These are phyloP conservation scores for Vidua chalybeata DNA, from an alignment of 2,113 vertebrate genomes.

Conservation along the genomic window DNA sequence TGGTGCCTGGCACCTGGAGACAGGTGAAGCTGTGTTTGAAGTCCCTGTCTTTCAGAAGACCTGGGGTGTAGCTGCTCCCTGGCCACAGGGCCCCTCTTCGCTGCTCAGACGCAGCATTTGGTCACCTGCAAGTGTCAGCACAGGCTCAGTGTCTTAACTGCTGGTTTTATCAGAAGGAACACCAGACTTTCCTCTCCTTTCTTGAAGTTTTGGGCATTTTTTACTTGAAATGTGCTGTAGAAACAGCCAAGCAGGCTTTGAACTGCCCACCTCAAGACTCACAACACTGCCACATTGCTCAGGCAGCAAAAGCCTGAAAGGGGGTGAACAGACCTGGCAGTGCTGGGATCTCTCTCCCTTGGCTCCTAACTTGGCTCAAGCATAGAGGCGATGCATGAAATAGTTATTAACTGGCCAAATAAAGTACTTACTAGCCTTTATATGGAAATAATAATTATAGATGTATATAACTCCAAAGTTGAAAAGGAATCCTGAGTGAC, in stretches of 20 bases:
- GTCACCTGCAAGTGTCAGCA: fast-evolving
- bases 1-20: neutral
- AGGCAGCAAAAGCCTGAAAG: neutral
- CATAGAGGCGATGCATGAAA: neutral
- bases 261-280: neutral
- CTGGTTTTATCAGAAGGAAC: neutral
- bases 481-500: neutral
- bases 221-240: neutral
- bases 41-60: neutral
- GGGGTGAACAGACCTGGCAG: neutral
- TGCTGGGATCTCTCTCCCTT: neutral
- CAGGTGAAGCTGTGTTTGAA: neutral
- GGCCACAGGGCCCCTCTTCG: neutral
- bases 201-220: neutral
- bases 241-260: neutral
- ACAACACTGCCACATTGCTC: fast-evolving
- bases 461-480: neutral
- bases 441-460: neutral
- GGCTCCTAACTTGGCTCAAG: neutral
- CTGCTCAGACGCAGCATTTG: fast-evolving
- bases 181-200: neutral
- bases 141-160: neutral
- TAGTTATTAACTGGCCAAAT: neutral
- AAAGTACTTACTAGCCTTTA: neutral
- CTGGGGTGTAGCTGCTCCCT: neutral